A percentile compares a stretch with the other conserved stretches of the same genome.
Evolutionary conservation across 2,113 vertebrate species (phyloP).

Genomic region (Fregata magnificens): DNA sequence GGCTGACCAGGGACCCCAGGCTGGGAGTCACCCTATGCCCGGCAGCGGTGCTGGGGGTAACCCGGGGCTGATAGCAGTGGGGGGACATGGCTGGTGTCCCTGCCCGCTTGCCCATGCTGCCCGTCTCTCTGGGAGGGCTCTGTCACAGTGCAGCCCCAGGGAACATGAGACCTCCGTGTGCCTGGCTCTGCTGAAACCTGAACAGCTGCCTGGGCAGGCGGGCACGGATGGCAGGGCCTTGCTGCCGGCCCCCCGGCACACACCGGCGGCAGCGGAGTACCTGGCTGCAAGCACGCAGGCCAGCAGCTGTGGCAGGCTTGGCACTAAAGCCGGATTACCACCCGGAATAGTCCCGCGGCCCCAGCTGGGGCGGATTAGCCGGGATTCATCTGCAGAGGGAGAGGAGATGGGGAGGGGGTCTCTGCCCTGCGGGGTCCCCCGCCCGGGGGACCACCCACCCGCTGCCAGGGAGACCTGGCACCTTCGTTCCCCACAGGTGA

Average conservation of each 20-base stretch:
- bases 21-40: background rate
- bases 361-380: conserved; percentile 3
- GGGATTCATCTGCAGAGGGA: background rate
- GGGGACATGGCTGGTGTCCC: background rate
- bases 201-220: background rate
- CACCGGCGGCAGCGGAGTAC: background rate
- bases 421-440: background rate
- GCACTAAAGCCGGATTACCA: conserved; percentile 56
- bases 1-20: background rate
- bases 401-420: background rate
- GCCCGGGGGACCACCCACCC: background rate
- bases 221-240: background rate
- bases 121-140: background rate
- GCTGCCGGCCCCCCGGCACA: background rate
- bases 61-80: background rate
- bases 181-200: background rate
- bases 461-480: fast-evolving
- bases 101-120: background rate
- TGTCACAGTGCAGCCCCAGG: background rate
- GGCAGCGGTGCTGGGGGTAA: too few relatives aligned
- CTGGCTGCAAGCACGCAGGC: conserved; percentile 3
- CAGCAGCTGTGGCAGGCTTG: conserved; percentile 1
- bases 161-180: background rate
- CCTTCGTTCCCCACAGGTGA: fast-evolving
- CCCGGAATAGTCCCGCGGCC: background rate